Base-by-base conservation (phyloP, 2,113 vertebrate species). In the Spheniscus mendiculus region DNA sequence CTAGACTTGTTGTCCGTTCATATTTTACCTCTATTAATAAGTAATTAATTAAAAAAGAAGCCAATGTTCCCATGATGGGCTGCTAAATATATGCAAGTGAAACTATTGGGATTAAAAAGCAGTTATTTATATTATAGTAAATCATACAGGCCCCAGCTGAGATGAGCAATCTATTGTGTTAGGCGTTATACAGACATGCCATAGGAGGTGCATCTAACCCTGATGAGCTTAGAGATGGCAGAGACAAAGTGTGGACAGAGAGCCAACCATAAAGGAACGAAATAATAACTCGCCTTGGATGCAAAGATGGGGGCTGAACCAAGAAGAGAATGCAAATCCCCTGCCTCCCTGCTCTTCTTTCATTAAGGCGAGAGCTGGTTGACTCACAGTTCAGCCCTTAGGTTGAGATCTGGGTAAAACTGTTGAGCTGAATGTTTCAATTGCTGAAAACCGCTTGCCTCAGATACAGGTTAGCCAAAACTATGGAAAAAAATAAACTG, bases 11-110 rank as follows among this genome's bases (percentile, higher is more conserved):
- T 38, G 15, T 85, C 94, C 62, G 0, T 91, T 95, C 71, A 74
- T 94, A 81, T 95, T 96, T 95, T 96, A 96, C 87, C 20, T 90
- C 93, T 95, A 94, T 96, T 96, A 96, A 93, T 95, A 91, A 94
- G 94, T 94, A 90, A 95, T 96, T 96, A 96, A 97, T 97, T 95
- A 55, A 89, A 94, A 83, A 96, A 93, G 89, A 79, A 91, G 66
- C 71, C 83, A 83, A 56, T 89, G 70, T 87, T 96, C 91, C 96
- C 91, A 69, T 50, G 93, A 82, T 89, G 77, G 77, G 66, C 70
- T 5, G 4, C 78, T 96, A 92, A 95, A 91, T 92, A 94, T 83
- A 90, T 79, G 78, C 58, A 15, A 90, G 87, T 73, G 63, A 83
- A 91, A 93, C 78, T 90, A 44, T 65, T 73, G 93, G 74, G 70